Base-by-base conservation (phyloP, 2,113 vertebrate genomes). In the Gymnorhina tibicen region DNA sequence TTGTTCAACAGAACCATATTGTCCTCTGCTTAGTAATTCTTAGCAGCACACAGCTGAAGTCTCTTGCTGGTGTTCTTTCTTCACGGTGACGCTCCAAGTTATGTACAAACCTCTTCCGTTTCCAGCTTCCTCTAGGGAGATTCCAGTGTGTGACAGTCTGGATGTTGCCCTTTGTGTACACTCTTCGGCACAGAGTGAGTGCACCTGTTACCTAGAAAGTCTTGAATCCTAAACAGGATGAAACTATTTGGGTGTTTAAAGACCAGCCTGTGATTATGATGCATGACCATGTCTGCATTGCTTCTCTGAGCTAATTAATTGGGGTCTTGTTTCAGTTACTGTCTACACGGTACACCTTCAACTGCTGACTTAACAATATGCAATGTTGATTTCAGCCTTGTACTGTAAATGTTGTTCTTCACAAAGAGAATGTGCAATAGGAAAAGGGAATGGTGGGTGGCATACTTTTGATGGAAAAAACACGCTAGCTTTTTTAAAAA, bases 401-500 rank as follows among this genome's bases (percentile, higher is more conserved):
- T 96, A 96, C 96, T 97, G 95, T 96, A 97, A 94, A 91, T 85
- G 91, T 83, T 95, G 75, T 87, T 96, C 88, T 96, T 97, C 93
- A 93, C 87, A 89, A 86, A 94, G 88, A 94, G 90, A 96, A 93
- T 89, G 94, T 97, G 97, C 96, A 97, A 97, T 95, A 96, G 92
- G 87, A 87, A 52, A 68, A 93, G 16, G 63, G 77, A 74, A 59
- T 68, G 88, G 75, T 60, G 83, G 28, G 39, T 85, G 75, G 60
- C 47, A 33, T 82, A 85, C 35, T 87, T 92, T 59, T 59, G 76
- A 46, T 7, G 30, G 68, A 23, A 52, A 70, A 72, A 69, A 76
- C 89, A 66, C 0, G 80, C 66, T 93, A 42, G 69, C 41, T 79
- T 87, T 92, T 58, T 85, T 79, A 7, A 63, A 90, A 77, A 50